Evolutionary conservation across 2,797 vertebrate species (phyloP), one percentile per base, ranked within the genome.

Genomic region (Hybognathus amarus): DNA sequence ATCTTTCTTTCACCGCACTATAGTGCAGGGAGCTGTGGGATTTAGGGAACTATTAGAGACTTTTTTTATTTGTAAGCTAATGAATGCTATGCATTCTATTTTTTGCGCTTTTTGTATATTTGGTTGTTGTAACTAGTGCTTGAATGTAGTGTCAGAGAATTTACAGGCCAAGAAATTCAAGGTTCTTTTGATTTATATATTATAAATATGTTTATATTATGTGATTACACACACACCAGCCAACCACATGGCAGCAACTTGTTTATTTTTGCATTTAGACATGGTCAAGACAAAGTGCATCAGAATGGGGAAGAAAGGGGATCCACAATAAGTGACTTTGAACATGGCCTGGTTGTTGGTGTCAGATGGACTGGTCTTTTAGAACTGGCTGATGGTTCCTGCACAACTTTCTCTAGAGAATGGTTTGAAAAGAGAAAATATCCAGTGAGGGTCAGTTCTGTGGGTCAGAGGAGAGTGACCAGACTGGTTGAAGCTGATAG

Each of bases 21-120:
- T 91, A 91, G 93, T 95, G 94, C 95, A 89, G 89, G 94, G 95
- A 96, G 96, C 94, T 95, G 87, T 82, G 94, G 96, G 96, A 96
- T 91, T 79, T 83, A 92, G 92, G 92, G 90, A 92, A 95, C 94
- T 91, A 92, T 95, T 95, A 96, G 94, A 95, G 91, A 93, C 93
- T 94, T 95, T 42, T 96, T 96, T 94, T 96, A 95, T 97, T 96
- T 95, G 93, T 92, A 91, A n/a, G 90, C 93, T 96, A 96, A 95
- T 95, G 94, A 96, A 94, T 94, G 93, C 93, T 95, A 93, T 95
- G 94, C 93, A 92, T 92, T 91, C 88, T 91, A 86, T 93, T 93
- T 90, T 94, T 91, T 82, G 90, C 92, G 88, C 92, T 91, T 91
- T 92, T 80, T 94, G 90, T 93, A 89, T 94, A 92, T 90, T 92